phyloP scores from a whole-genome alignment of 2,113 vertebrate genomes.

The Muntiacus reevesi region DNA sequence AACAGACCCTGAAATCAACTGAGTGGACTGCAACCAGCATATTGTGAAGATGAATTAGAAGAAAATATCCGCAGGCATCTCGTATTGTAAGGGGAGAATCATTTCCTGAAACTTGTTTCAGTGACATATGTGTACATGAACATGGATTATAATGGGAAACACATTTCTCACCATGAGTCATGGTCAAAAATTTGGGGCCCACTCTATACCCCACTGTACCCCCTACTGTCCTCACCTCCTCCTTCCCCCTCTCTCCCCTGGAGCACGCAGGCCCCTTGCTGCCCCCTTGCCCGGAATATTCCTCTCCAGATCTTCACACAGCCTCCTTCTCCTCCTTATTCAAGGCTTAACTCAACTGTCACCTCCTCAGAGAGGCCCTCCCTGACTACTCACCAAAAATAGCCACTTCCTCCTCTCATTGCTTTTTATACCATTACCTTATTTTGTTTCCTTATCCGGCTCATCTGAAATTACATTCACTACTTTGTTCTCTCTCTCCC shows the following conservation, averaged over 20 bases:
- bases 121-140: not conserved
- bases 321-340: not conserved
- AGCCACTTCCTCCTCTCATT: not conserved
- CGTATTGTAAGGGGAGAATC: not conserved
- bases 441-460: not conserved
- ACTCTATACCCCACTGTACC: not conserved
- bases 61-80: not conserved
- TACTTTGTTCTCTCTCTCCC: not conserved
- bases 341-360: not conserved
- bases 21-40: not conserved
- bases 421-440: not conserved
- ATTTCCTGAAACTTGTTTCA: slow-evolving; percentile 6
- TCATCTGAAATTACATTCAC: not conserved
- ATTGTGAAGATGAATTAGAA: not conserved
- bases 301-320: not conserved
- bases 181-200: not conserved
- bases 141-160: not conserved
- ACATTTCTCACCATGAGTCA: not conserved
- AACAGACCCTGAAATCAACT: not conserved
- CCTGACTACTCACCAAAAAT: not conserved
- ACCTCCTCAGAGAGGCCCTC: not conserved
- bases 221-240: not conserved
- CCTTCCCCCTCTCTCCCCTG: too few relatives aligned
- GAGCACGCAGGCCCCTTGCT: not conserved
- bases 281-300: not conserved